Conservation (phyloP, 2,113 vertebrate genomes). For the Brachyistius frenatus region DNA sequence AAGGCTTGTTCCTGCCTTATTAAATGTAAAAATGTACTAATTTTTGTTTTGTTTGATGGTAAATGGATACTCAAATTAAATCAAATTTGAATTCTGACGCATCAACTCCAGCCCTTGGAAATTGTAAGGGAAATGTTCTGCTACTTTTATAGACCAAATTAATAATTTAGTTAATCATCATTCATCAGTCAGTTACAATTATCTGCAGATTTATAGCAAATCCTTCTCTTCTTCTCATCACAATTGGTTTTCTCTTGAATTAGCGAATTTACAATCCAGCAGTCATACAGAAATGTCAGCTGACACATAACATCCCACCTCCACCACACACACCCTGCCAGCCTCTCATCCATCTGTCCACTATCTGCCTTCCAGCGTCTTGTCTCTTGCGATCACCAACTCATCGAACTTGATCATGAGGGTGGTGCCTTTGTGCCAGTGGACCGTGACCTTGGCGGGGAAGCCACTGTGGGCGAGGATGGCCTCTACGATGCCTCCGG, state of each 20-base stretch:
- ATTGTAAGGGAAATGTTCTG: no score
- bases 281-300: neutral
- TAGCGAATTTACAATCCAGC: neutral
- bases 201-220: neutral
- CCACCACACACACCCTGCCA: neutral
- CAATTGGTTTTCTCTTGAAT: neutral
- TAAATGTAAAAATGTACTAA: no score
- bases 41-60: neutral
- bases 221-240: neutral
- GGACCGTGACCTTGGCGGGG: slow-evolving; percentile 90
- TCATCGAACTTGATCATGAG: slow-evolving; percentile 94
- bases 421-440: slow-evolving; percentile 94
- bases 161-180: no score
- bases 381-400: slow-evolving; percentile 88
- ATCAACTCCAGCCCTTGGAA: neutral
- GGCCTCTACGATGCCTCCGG: slow-evolving; percentile 89
- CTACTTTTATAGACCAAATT: no score
- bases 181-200: neutral
- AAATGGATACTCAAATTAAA: neutral
- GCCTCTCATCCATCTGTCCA: neutral
- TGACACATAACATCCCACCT: neutral
- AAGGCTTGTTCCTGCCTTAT: no score
- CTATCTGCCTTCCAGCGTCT: slow-evolving; percentile 89
- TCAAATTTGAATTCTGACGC: neutral
- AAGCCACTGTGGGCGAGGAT: slow-evolving; percentile 89